phyloP scores from a whole-genome alignment of 1,140 invertebrate genomes.

The Brachionus calyciflorus region DNA sequence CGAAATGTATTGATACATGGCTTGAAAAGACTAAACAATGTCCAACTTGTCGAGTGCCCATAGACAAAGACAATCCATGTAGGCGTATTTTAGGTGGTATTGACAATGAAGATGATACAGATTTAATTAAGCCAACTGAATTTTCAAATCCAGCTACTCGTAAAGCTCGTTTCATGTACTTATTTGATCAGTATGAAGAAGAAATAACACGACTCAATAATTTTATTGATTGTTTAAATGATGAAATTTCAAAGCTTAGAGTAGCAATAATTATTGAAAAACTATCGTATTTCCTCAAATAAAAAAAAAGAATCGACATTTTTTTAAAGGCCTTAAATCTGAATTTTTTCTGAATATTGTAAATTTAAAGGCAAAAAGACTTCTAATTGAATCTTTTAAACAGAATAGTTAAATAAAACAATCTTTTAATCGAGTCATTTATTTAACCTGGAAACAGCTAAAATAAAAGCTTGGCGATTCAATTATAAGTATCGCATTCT shows the following conservation, averaged over 20 bases:
- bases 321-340: too few species aligned
- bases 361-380: too few species aligned
- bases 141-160: constrained; percentile 16
- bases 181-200: constrained; percentile 41
- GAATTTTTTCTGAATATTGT: too few species aligned
- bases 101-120: background rate
- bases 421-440: too few species aligned
- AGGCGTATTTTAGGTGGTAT: constrained; percentile 53
- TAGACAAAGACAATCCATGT: constrained; percentile 52
- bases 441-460: too few species aligned
- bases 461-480: too few species aligned
- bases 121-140: constrained; percentile 16
- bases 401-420: too few species aligned
- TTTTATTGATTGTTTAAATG: constrained; percentile 53
- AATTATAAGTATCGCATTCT: too few species aligned
- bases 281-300: too few species aligned
- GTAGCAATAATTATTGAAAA: too few species aligned
- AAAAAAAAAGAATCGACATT: too few species aligned
- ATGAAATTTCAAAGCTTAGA: constrained; percentile 51
- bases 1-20: constrained; percentile 56
- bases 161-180: background rate
- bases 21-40: constrained; percentile 57
- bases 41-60: constrained; percentile 55
- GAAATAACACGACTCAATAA: constrained; percentile 18
- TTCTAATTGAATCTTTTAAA: too few species aligned